Conservation (phyloP, 1,140 invertebrate genomes). For the Galendromus occidentalis region DNA sequence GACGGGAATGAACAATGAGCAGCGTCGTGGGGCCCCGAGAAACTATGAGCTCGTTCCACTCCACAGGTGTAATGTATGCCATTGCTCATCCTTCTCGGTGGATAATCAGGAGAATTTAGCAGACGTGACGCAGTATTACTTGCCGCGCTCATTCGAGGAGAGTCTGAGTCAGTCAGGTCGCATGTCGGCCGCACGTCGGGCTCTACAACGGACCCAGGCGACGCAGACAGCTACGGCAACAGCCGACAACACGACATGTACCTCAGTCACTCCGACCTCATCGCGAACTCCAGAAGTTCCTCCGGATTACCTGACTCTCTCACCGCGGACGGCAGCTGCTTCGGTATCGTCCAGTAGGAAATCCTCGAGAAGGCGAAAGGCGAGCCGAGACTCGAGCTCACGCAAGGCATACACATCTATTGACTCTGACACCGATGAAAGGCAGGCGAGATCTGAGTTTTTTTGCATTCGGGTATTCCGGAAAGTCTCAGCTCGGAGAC, state of each 20-base stretch:
- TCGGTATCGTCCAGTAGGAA: slow-evolving; percentile 1
- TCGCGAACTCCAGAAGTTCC: slow-evolving; percentile 26
- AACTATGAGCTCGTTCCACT: too few species aligned
- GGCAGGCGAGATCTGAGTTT: neutral
- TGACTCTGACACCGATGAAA: slow-evolving; percentile 8
- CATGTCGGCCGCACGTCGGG: slow-evolving; percentile 22
- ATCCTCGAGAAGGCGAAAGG: neutral
- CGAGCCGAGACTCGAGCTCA: slow-evolving; percentile 5
- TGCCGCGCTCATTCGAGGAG: slow-evolving; percentile 16
- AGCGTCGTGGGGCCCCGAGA: too few species aligned
- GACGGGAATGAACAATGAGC: too few species aligned
- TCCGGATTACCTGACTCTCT: slow-evolving; percentile 50
- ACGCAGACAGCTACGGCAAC: slow-evolving; percentile 58
- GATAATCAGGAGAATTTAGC: slow-evolving; percentile 8
- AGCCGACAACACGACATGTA: slow-evolving; percentile 29
- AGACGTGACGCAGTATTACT: neutral
- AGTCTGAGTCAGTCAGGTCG: slow-evolving; percentile 24
- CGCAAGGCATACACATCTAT: slow-evolving; percentile 11
- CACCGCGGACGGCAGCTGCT: slow-evolving; percentile 38
- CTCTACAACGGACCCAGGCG: slow-evolving; percentile 54
- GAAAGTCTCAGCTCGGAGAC: too few species aligned
- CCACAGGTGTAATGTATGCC: neutral
- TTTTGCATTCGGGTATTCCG: neutral
- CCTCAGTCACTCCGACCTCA: slow-evolving; percentile 9
- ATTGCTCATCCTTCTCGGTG: slow-evolving; percentile 5